Conservation (phyloP, 1,140 invertebrate species). For the Leptopilina clavipes region DNA sequence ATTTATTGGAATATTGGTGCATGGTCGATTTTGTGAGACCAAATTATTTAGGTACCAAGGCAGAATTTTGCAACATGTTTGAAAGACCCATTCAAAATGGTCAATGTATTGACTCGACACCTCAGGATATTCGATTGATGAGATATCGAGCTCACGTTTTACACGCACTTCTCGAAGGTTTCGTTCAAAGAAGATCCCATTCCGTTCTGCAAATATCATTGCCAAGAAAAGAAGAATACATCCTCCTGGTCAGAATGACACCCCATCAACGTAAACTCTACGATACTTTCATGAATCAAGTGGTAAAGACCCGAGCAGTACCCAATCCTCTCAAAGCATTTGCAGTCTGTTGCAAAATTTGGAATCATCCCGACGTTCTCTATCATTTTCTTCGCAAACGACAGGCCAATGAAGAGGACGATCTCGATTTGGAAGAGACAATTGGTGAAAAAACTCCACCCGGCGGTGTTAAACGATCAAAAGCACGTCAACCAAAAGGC, state of each 20-base stretch:
- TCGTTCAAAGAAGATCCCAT: conserved; percentile 94
- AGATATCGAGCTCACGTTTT: conserved; percentile 91
- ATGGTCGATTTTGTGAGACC: conserved; percentile 98
- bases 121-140: conserved; percentile 92
- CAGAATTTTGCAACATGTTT: conserved; percentile 97
- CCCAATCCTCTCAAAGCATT: conserved; percentile 98
- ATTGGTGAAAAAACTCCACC: conserved; percentile 68
- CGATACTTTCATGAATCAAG: conserved; percentile 93
- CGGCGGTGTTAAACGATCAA: conserved; percentile 63
- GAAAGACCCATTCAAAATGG: conserved; percentile 96
- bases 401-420: conserved; percentile 86
- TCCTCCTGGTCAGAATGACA: conserved; percentile 91
- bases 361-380: conserved; percentile 99
- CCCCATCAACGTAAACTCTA: conserved; percentile 91
- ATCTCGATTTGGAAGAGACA: conserved; percentile 90
- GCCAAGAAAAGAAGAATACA: conserved; percentile 94
- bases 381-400: conserved; percentile 93
- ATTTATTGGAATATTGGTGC: conserved; percentile 96
- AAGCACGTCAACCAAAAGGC: conserved; percentile 68
- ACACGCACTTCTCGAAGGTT: conserved; percentile 91
- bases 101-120: conserved; percentile 94
- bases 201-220: conserved; percentile 89
- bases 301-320: conserved; percentile 88
- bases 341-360: conserved; percentile 99
- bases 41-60: conserved; percentile 93